These are phyloP conservation scores for Phyllotreta striolata DNA, from an alignment of 2,888 invertebrate genomes.

Conservation along the genomic window DNA sequence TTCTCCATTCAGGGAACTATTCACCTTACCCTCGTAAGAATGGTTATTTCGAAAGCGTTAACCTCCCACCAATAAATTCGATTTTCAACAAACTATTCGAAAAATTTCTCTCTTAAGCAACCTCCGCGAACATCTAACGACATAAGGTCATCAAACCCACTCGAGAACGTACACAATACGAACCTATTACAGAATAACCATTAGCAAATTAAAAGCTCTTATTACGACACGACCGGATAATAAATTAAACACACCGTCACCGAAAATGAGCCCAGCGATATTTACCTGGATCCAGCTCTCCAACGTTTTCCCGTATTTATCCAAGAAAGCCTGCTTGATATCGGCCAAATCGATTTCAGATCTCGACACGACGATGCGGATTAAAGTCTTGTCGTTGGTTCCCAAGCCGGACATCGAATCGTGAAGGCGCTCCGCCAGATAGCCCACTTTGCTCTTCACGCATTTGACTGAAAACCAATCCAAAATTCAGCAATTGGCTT, in stretches of 20 bases:
- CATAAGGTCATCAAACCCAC: no score
- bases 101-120: no score
- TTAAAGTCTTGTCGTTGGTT: constrained; percentile 90
- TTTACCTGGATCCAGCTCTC: constrained; percentile 88
- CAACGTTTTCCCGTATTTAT: constrained; percentile 80
- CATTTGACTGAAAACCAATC: constrained; percentile 74
- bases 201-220: constrained; percentile 1
- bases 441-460: constrained; percentile 88
- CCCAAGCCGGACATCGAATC: constrained; percentile 91
- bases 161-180: no score
- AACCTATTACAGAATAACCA: not conserved
- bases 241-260: constrained; percentile 10
- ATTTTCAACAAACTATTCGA: no score
- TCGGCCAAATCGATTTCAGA: constrained; percentile 92
- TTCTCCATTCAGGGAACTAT: no score
- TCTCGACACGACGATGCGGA: constrained; percentile 90
- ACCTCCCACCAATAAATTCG: no score
- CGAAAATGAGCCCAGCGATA: constrained; percentile 50
- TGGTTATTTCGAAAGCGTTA: no score
- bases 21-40: no score
- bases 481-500: no score
- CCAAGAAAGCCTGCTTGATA: constrained; percentile 89
- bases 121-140: not conserved
- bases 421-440: constrained; percentile 90
- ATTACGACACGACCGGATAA: not conserved